A percentile compares a stretch with the other conserved stretches of the same genome.
phyloP scores from a whole-genome alignment of 2,113 vertebrate genomes.

The Laterallus jamaicensis region DNA sequence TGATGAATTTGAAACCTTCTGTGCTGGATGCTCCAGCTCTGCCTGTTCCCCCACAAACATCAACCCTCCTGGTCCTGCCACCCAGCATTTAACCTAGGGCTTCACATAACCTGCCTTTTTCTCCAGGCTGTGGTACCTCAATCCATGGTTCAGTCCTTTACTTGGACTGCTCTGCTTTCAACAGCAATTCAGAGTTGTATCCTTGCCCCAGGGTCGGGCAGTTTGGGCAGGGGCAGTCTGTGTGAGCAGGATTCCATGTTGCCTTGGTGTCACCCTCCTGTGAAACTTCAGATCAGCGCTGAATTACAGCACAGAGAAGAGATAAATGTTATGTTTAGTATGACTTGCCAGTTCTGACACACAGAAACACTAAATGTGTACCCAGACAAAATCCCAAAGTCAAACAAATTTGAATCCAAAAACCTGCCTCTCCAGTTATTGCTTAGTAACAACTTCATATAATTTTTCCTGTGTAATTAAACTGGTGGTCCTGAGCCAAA shows the following conservation, averaged over 20 bases:
- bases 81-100: background rate
- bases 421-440: background rate
- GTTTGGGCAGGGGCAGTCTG: background rate
- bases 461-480: conserved; percentile 7
- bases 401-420: background rate
- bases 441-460: background rate
- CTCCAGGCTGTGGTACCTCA: background rate
- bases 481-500: conserved; percentile 19
- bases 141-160: background rate
- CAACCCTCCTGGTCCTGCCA: background rate
- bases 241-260: background rate
- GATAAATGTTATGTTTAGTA: background rate
- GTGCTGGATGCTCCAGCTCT: background rate
- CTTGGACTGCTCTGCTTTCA: background rate
- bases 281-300: background rate
- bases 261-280: background rate
- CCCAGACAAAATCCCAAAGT: conserved; percentile 3
- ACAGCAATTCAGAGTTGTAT: background rate
- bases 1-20: background rate
- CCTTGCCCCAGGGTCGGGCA: background rate
- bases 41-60: rapidly evolving
- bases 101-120: background rate
- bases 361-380: background rate
- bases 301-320: background rate
- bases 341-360: background rate